phyloP scores from a whole-genome alignment of 2,888 invertebrate genomes.

The Nephrotoma guestfalica region DNA sequence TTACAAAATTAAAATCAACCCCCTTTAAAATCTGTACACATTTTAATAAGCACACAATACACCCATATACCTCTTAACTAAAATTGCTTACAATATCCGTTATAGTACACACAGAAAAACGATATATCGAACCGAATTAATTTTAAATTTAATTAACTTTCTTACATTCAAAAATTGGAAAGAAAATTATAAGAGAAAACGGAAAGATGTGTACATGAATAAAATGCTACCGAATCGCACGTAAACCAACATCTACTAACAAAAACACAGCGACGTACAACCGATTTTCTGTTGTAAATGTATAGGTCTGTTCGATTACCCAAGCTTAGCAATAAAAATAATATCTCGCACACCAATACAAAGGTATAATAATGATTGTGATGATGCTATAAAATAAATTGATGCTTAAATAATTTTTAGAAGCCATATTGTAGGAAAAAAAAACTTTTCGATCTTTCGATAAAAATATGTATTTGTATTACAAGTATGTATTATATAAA shows the following conservation, averaged over 20 bases:
- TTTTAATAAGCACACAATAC: not conserved
- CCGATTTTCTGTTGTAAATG: not conserved
- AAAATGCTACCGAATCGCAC: not conserved
- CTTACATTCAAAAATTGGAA: not conserved
- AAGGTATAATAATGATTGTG: not conserved
- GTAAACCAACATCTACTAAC: not conserved
- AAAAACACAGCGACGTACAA: not conserved
- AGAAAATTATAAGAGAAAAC: not conserved
- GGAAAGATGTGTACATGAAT: not conserved
- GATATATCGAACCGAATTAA: not conserved
- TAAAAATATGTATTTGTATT: not conserved
- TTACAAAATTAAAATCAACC: not conserved
- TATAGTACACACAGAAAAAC: not conserved
- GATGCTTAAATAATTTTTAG: not conserved
- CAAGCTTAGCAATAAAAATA: not conserved
- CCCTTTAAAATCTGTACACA: not conserved
- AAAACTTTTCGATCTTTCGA: not conserved
- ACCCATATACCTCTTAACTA: not conserved
- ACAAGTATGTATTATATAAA: no score
- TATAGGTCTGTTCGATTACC: not conserved
- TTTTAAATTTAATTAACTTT: not conserved
- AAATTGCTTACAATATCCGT: not conserved
- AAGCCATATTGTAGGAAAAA: not conserved
- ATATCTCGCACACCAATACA: not conserved
- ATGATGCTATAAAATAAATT: not conserved